Evolutionary conservation across 2,113 vertebrate genomes (phyloP), one percentile per base, ranked within the genome.

Genomic region (Pogona vitticeps): DNA sequence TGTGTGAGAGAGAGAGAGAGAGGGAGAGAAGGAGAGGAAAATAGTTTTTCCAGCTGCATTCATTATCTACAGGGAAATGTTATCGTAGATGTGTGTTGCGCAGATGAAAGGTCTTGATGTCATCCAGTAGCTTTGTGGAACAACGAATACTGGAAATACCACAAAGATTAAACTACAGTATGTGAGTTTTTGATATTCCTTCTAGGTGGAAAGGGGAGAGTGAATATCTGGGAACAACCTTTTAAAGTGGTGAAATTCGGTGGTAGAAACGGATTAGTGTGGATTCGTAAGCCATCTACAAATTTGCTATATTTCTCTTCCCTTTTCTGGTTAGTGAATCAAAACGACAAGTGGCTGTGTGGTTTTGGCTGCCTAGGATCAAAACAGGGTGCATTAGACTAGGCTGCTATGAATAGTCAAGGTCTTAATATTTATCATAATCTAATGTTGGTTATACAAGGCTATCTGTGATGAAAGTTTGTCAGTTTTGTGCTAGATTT

Each of bases 81-180:
- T 68, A 26, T 86, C 23, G 46, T 56, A 63, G 52, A 81, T 52
- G 58, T 73, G 58, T 56, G 40, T 52, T n/a, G n/a, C 59, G 56
- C 20, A 82, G 85, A 87, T 87, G 76, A 87, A 76, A 75, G 33
- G 10, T 7, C 13, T 67, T 82, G 85, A 82, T 81, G 80, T 76
- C n/a, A 56, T 76, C 17, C 20, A 38, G 6, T 38, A 38, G 61
- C 23, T 76, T 56, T n/a, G 76, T 23, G 79, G 78, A 65, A 87
- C 18, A 20, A 3, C 7, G 42, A 65, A 31, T 80, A 65, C 40
- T 38, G 68, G 71, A 86, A 87, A 87, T 75, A 67, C 81, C 36
- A 63, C 58, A 23, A 26, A 63, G 59, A 70, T 77, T 70, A 63
- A 36, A 79, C 59, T 38, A 58, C 6, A n/a, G n/a, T n/a, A n/a